phyloP scores from a whole-genome alignment of 2,888 invertebrate species.

The Agonopterix arenella region DNA sequence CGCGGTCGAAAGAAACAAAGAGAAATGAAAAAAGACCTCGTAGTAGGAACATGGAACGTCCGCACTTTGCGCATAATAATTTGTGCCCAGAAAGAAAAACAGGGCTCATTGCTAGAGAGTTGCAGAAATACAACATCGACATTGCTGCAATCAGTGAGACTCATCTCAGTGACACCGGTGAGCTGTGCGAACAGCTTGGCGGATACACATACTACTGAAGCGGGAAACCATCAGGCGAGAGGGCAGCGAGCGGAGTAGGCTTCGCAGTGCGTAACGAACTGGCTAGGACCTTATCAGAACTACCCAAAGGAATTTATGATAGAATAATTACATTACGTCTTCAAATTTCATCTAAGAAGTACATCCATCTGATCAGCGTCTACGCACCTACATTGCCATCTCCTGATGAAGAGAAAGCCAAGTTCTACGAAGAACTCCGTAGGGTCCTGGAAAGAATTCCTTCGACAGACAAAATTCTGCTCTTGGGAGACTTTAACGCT shows the following conservation, averaged over 20 bases:
- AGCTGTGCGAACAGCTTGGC: slow-evolving; percentile 12
- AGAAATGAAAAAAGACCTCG: background rate
- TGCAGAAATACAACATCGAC: slow-evolving; percentile 12
- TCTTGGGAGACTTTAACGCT: too few species aligned
- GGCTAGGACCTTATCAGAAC: slow-evolving; percentile 5
- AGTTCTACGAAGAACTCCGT: too few species aligned
- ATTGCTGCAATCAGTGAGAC: slow-evolving; percentile 12
- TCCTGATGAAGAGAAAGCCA: too few species aligned
- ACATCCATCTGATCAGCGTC: too few species aligned
- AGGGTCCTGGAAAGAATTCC: too few species aligned
- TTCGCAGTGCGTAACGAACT: slow-evolving; percentile 13
- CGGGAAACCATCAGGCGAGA: slow-evolving; percentile 9
- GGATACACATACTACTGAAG: slow-evolving; percentile 19
- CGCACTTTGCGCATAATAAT: slow-evolving; percentile 15
- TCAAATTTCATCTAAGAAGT: too few species aligned
- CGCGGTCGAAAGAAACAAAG: background rate
- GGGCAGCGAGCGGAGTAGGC: slow-evolving; percentile 13
- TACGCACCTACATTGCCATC: too few species aligned
- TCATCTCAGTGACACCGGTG: slow-evolving; percentile 19
- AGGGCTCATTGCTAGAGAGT: too few species aligned
- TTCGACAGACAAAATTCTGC: too few species aligned
- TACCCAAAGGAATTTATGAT: slow-evolving; percentile 1
- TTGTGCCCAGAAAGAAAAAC: slow-evolving; percentile 18
- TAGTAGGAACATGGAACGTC: slow-evolving; percentile 14
- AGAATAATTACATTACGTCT: too few species aligned